Conservation (phyloP, 2,113 vertebrate species). For the Nycticorax nycticorax region DNA sequence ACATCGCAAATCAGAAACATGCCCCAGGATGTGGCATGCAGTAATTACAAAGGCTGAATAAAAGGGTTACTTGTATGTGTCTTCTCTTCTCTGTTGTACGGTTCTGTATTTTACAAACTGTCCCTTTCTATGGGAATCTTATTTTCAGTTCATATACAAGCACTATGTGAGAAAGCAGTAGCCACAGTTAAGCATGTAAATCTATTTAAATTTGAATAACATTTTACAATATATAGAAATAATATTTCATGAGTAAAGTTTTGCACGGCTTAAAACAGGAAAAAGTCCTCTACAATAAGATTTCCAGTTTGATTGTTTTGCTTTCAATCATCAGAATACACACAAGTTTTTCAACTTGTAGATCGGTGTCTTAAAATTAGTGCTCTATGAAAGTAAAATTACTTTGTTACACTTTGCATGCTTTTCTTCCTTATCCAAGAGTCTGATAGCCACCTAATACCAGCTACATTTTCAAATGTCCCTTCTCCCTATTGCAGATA, state of each 20-base stretch:
- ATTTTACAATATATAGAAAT: neutral
- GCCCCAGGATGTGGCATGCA: neutral
- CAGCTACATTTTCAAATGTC: neutral
- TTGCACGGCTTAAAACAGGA: neutral
- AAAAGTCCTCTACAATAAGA: neutral
- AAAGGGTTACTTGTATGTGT: neutral
- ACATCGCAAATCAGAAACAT: neutral
- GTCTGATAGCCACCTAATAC: neutral
- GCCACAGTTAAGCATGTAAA: neutral
- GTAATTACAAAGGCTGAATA: neutral
- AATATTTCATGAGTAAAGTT: neutral
- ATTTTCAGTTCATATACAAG: neutral
- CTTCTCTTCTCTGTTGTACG: neutral
- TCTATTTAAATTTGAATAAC: neutral
- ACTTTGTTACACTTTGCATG: neutral
- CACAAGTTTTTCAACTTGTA: neutral
- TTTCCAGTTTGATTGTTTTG: neutral
- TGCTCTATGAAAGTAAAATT: neutral
- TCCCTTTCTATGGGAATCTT: neutral
- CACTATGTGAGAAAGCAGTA: neutral
- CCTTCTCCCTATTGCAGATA: constrained; percentile 1
- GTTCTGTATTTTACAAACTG: neutral
- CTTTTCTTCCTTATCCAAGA: neutral
- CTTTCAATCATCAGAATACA: neutral
- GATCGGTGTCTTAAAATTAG: neutral